Evolutionary conservation across 2,113 vertebrate species (phyloP).

Genomic region (Lutjanus erythropterus): DNA sequence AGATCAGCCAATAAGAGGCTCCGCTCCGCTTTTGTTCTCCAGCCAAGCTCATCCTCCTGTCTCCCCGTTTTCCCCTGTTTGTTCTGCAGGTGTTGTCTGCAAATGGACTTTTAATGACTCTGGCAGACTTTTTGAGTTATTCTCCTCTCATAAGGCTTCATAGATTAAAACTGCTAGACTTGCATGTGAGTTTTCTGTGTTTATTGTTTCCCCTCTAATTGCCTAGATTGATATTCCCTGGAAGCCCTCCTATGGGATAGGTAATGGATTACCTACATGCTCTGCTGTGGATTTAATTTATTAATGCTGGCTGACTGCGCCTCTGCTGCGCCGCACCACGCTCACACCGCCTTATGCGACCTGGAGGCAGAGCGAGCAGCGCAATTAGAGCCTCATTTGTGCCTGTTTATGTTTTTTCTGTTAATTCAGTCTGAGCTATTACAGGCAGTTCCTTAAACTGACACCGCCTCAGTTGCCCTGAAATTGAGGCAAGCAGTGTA

Average conservation of each 20-base stretch:
- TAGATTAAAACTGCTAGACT: slow-evolving; percentile 60
- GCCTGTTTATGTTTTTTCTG: slow-evolving; percentile 52
- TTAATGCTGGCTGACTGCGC: slow-evolving; percentile 66
- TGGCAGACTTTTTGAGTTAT: slow-evolving; percentile 57
- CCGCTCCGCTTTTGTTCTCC: slow-evolving; percentile 52
- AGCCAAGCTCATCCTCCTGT: slow-evolving; percentile 42
- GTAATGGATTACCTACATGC: slow-evolving; percentile 78
- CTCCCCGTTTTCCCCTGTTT: slow-evolving; percentile 54
- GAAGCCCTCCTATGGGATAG: slow-evolving; percentile 70
- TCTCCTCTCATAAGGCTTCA: slow-evolving; percentile 41
- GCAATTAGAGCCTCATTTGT: slow-evolving; percentile 75
- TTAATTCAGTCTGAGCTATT: slow-evolving; percentile 60
- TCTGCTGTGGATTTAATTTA: slow-evolving; percentile 79
- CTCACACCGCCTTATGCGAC: slow-evolving; percentile 49
- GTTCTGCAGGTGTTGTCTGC: slow-evolving; percentile 76
- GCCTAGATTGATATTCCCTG: slow-evolving; percentile 75
- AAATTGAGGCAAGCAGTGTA: slow-evolving; percentile 46
- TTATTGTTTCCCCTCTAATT: slow-evolving; percentile 70
- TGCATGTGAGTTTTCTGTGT: slow-evolving; percentile 64
- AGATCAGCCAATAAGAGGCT: slow-evolving; percentile 76
- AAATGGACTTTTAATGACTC: slow-evolving; percentile 82
- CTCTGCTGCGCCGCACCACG: slow-evolving; percentile 26
- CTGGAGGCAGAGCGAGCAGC: slow-evolving; percentile 67
- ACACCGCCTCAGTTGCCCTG: slow-evolving; percentile 29
- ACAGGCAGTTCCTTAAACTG: slow-evolving; percentile 52